Conservation (phyloP, 2,113 vertebrate species). For the Thunnus thynnus region DNA sequence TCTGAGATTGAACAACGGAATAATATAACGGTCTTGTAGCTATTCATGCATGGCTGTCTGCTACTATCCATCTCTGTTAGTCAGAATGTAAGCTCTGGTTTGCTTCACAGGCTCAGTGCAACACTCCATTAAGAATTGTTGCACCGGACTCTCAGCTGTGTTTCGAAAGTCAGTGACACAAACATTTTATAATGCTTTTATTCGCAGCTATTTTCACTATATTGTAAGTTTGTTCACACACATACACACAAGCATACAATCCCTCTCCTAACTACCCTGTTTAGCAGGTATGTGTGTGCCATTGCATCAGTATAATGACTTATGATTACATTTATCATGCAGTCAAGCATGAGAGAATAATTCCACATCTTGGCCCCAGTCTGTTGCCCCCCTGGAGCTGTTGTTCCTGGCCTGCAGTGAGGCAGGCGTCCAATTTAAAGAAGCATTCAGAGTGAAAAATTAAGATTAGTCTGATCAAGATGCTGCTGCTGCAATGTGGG, state of each 20-base stretch:
- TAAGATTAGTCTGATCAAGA: constrained; percentile 31
- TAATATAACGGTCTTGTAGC: background rate
- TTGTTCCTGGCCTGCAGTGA: constrained; percentile 49
- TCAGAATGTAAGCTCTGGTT: constrained; percentile 28
- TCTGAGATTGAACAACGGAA: background rate
- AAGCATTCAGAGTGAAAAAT: constrained; percentile 40
- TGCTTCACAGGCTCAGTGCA: constrained; percentile 11
- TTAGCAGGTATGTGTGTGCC: constrained; percentile 4
- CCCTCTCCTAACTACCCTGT: background rate
- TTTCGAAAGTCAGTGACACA: constrained; percentile 7
- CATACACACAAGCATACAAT: constrained; percentile 5
- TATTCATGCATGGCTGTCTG: constrained; percentile 15
- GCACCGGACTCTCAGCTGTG: background rate
- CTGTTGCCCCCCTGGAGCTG: constrained; percentile 29
- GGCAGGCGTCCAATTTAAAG: constrained; percentile 25
- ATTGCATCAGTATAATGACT: constrained; percentile 8
- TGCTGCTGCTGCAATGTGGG: constrained; percentile 45
- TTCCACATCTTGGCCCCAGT: constrained; percentile 18
- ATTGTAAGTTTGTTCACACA: background rate
- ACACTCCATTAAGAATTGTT: background rate
- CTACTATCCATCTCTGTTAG: constrained; percentile 33
- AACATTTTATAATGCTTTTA: background rate
- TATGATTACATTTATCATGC: constrained; percentile 34
- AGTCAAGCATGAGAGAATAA: constrained; percentile 34
- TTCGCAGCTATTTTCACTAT: constrained; percentile 17